Percentiles rank a stretch among this genome's conserved stretches.
Evolutionary conservation across 2,113 vertebrate species (phyloP).

Genomic region (Corythoichthys intestinalis): DNA sequence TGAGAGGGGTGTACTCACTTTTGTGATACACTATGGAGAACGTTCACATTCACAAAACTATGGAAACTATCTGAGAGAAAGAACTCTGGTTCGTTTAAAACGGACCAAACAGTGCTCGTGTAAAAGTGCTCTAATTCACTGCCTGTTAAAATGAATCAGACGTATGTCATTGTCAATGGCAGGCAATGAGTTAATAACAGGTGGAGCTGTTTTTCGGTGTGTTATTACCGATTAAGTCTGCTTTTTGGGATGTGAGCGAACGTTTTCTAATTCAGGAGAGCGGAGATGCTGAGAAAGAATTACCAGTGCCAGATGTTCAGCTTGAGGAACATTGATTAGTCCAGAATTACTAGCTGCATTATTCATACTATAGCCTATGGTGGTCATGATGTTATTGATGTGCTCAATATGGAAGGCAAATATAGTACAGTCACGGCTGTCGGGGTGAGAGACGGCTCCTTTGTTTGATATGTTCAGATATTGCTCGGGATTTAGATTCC

Average conservation of each 20-base stretch:
- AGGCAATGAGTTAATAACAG: too few species aligned
- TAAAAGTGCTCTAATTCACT: too few species aligned
- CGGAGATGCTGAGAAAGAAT: constrained; percentile 68
- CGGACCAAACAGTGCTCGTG: too few species aligned
- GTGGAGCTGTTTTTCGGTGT: constrained; percentile 15
- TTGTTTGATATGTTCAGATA: constrained; percentile 41
- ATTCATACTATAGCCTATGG: constrained; percentile 70
- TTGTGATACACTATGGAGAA: too few species aligned
- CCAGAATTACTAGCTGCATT: constrained; percentile 70
- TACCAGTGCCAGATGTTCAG: constrained; percentile 73
- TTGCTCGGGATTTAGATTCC: constrained; percentile 48
- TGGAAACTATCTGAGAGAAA: too few species aligned
- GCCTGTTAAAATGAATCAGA: too few species aligned
- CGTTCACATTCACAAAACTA: too few species aligned
- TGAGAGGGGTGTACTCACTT: too few species aligned
- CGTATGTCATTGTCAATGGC: too few species aligned
- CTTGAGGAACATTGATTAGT: constrained; percentile 75
- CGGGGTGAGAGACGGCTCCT: constrained; percentile 44
- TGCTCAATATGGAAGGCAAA: constrained; percentile 67
- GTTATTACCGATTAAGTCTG: constrained; percentile 64
- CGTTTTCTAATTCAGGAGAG: constrained; percentile 72
- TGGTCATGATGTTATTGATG: constrained; percentile 73
- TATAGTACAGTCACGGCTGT: constrained; percentile 64
- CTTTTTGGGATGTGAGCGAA: constrained; percentile 53
- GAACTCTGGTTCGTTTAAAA: too few species aligned